phyloP scores from a whole-genome alignment of 1,140 invertebrate species.

The Chionoecetes opilio region DNA sequence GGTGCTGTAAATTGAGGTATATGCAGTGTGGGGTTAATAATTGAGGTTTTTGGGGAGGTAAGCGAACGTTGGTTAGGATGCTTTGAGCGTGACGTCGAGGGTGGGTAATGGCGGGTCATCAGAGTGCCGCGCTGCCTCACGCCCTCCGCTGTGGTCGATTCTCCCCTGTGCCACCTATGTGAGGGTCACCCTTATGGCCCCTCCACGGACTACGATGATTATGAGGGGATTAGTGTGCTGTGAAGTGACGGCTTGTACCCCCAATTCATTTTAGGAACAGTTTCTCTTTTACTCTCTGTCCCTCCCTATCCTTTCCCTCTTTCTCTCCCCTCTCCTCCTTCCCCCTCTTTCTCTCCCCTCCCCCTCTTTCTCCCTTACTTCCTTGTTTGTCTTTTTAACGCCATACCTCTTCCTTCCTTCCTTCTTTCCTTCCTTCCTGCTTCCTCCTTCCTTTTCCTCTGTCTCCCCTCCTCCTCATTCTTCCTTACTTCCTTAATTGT shows the following conservation, averaged over 20 bases:
- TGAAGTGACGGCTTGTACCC: constrained; percentile 53
- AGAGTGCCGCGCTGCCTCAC: constrained; percentile 19
- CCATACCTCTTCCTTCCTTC: neutral
- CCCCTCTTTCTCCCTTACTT: constrained; percentile 15
- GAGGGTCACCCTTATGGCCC: constrained; percentile 16
- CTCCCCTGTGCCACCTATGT: neutral
- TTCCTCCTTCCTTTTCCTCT: constrained; percentile 24
- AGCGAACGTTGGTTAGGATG: neutral
- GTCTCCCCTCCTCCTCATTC: neutral
- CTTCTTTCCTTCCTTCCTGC: neutral
- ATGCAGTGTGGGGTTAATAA: no score
- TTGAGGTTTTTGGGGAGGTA: neutral
- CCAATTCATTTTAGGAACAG: constrained; percentile 57
- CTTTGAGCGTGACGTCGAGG: neutral
- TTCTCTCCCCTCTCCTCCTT: neutral
- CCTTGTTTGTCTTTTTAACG: constrained; percentile 1
- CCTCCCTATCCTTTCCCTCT: constrained; percentile 16
- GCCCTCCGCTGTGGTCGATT: constrained; percentile 41
- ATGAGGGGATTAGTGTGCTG: constrained; percentile 63
- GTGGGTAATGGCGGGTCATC: constrained; percentile 19
- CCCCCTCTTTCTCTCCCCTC: neutral
- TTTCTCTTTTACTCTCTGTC: constrained; percentile 47
- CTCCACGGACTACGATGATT: neutral
- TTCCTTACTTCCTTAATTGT: no score
- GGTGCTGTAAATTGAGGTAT: neutral